Evolutionary conservation across 2,113 vertebrate species (phyloP).

Genomic region (Progne subis): DNA sequence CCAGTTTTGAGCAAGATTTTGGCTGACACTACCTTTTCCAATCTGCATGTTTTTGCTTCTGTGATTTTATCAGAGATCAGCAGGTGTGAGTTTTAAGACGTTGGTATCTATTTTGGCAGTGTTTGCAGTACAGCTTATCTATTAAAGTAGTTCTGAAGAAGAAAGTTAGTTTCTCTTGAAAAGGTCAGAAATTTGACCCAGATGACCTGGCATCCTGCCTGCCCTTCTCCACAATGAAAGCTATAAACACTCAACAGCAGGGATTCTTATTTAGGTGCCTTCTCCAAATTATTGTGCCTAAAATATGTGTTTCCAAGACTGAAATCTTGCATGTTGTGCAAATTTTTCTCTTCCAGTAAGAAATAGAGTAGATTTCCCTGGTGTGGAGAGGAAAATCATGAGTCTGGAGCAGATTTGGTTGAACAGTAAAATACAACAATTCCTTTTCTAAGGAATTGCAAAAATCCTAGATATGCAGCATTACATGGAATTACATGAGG

Average conservation of each 20-base stretch:
- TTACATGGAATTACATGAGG: not conserved
- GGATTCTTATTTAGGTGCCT: not conserved
- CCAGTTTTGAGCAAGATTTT: not conserved
- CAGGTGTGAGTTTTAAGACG: not conserved
- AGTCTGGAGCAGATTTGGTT: not conserved
- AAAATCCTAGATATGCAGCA: not conserved
- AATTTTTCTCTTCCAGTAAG: not conserved
- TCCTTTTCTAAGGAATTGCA: not conserved
- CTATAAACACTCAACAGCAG: not conserved
- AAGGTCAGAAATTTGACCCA: conserved; percentile 1
- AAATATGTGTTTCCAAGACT: not conserved
- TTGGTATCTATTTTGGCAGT: not conserved
- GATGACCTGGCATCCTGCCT: not conserved
- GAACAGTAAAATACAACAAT: not conserved
- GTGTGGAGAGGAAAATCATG: not conserved
- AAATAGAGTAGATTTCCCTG: not conserved
- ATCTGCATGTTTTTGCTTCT: not conserved
- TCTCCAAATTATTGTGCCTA: not conserved
- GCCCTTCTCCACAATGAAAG: not conserved
- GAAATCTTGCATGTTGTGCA: not conserved
- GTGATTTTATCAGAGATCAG: not conserved
- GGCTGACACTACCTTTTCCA: not conserved
- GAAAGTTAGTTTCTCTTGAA: not conserved
- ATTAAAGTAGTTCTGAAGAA: not conserved
- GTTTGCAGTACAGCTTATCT: not conserved